Evolutionary conservation across 2,888 invertebrate genomes (phyloP).

Genomic region (Masnerella sp.): DNA sequence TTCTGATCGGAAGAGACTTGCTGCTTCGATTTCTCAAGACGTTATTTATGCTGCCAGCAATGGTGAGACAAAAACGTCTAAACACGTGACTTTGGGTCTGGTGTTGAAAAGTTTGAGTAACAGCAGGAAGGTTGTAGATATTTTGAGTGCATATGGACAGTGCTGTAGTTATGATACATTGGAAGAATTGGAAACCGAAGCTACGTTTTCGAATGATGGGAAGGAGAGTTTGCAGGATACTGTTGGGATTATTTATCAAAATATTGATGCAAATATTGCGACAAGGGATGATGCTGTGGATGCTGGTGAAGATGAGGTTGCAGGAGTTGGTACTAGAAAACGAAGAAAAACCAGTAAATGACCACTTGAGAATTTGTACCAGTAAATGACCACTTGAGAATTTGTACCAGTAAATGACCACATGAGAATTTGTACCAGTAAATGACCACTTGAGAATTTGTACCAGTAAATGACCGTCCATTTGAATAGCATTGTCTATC

Average conservation of each 20-base stretch:
- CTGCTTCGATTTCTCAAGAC: constrained; percentile 52
- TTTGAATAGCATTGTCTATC: too few species aligned
- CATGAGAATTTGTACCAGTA: too few species aligned
- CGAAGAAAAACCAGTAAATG: constrained; percentile 57
- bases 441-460: too few species aligned
- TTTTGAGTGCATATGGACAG: constrained; percentile 65
- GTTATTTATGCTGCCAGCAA: constrained; percentile 59
- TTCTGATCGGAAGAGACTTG: constrained; percentile 8
- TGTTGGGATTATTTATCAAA: constrained; percentile 20
- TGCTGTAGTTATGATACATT: constrained; percentile 63
- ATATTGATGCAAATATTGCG: background rate
- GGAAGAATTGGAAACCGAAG: constrained; percentile 66
- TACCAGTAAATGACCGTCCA: too few species aligned
- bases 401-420: too few species aligned
- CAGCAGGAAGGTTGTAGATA: constrained; percentile 63
- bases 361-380: too few species aligned
- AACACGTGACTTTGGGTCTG: constrained; percentile 66
- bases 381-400: too few species aligned
- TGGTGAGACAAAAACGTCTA: constrained; percentile 64
- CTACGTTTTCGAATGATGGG: constrained; percentile 55
- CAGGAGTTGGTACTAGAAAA: background rate
- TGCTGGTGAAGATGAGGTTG: too few species aligned
- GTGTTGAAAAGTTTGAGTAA: constrained; percentile 65
- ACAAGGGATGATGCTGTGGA: background rate
- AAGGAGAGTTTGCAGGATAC: constrained; percentile 45